phyloP scores from a whole-genome alignment of 2,888 invertebrate genomes.

The Lycia hirtaria region DNA sequence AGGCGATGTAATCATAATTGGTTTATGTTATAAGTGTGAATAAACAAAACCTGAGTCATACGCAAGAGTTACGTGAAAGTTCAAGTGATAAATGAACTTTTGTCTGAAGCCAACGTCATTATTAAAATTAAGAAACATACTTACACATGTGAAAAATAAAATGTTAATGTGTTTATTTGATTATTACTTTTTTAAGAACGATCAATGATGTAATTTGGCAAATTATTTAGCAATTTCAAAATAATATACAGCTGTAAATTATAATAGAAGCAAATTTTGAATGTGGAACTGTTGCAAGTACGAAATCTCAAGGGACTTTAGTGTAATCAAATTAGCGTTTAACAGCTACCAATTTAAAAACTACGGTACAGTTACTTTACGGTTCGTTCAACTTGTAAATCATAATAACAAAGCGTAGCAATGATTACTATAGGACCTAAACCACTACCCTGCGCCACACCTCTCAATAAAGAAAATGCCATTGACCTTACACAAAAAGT shows the following conservation, averaged over 20 bases:
- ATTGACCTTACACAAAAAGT: constrained; percentile 60
- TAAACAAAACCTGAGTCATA: constrained; percentile 24
- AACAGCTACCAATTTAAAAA: not conserved
- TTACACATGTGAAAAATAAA: constrained; percentile 3
- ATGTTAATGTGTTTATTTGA: not conserved
- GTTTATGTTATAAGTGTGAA: constrained; percentile 28
- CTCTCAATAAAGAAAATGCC: constrained; percentile 46
- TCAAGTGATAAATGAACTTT: constrained; percentile 33
- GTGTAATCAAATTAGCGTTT: not conserved
- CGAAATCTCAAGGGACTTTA: not conserved
- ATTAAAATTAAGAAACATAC: constrained; percentile 22
- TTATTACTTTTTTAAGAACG: not conserved
- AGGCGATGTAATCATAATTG: constrained; percentile 34
- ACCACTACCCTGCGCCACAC: constrained; percentile 38
- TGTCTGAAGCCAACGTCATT: constrained; percentile 20
- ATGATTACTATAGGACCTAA: constrained; percentile 34
- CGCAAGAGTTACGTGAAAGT: constrained; percentile 32
- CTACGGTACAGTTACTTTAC: constrained; percentile 8
- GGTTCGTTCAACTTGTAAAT: constrained; percentile 15
- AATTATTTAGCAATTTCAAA: not conserved
- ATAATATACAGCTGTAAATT: not conserved
- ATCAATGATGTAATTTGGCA: not conserved
- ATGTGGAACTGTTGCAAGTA: not conserved
- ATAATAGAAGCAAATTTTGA: no score
- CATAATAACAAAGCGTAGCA: constrained; percentile 12